Evolutionary conservation across 1,140 invertebrate species (phyloP).

Genomic region (Teleopsis dalmanni): DNA sequence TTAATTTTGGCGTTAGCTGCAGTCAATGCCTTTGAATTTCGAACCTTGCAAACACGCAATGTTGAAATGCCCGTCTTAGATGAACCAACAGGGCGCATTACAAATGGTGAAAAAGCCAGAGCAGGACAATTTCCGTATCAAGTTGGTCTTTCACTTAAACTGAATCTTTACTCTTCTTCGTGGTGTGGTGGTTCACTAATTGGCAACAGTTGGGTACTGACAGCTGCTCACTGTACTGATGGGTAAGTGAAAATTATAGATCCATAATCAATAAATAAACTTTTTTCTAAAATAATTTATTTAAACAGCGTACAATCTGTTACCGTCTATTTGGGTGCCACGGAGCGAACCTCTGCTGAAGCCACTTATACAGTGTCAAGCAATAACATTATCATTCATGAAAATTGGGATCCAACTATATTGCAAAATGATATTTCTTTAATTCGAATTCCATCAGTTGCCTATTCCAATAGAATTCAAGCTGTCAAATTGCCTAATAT

Average conservation of each 20-base stretch:
- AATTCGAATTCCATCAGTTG: constrained; percentile 23
- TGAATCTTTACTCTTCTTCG: constrained; percentile 14
- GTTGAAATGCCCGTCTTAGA: background rate
- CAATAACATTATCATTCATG: background rate
- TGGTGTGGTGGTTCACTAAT: constrained; percentile 52
- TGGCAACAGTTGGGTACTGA: constrained; percentile 49
- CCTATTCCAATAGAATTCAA: constrained; percentile 11
- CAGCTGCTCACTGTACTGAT: constrained; percentile 53
- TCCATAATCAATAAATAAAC: background rate
- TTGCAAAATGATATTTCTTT: constrained; percentile 37
- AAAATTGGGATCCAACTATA: constrained; percentile 5
- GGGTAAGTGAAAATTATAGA: constrained; percentile 23
- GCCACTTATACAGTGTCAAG: background rate
- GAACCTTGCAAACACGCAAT: background rate
- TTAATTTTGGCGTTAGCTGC: constrained; percentile 6
- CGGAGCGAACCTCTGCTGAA: background rate
- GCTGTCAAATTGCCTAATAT: constrained; percentile 15
- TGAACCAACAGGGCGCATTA: constrained; percentile 31
- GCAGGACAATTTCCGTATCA: constrained; percentile 42
- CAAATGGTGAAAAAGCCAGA: constrained; percentile 25
- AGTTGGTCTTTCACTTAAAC: constrained; percentile 30
- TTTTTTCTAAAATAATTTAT: background rate
- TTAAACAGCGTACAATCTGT: background rate
- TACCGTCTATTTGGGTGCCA: background rate
- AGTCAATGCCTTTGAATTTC: background rate